These are phyloP conservation scores for Cydia amplana DNA, from an alignment of 1,140 invertebrate genomes.

Conservation along the genomic window DNA sequence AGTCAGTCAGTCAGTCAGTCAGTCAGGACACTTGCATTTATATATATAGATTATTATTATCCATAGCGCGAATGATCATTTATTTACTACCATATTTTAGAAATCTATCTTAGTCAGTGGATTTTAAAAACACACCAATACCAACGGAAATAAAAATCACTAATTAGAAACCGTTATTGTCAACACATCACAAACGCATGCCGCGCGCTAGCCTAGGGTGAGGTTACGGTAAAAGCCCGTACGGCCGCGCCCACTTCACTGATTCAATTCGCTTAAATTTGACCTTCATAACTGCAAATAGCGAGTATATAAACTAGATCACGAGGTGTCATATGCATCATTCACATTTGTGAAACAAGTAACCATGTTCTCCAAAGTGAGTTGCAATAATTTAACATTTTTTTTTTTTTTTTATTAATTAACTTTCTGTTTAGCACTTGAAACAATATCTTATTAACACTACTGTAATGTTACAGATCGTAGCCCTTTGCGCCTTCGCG, in stretches of 20 bases:
- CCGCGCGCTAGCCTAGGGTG: not conserved
- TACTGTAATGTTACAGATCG: slow-evolving; percentile 42
- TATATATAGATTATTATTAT: no score
- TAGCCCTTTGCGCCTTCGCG: slow-evolving; percentile 59
- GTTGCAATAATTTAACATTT: not conserved
- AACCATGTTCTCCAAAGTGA: slow-evolving; percentile 31
- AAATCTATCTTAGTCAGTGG: no score
- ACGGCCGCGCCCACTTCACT: not conserved
- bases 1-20: no score
- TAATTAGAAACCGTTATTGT: not conserved
- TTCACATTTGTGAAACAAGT: slow-evolving; percentile 7
- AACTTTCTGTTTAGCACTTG: not conserved
- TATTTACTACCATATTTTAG: no score
- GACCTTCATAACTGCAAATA: slow-evolving; percentile 10
- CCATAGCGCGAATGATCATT: no score
- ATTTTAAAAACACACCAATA: no score
- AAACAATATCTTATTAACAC: not conserved
- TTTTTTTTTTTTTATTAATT: not conserved
- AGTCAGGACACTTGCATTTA: no score
- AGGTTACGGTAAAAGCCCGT: not conserved
- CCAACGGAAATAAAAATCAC: no score
- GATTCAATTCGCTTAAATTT: not conserved
- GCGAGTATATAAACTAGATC: slow-evolving; percentile 21
- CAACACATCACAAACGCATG: not conserved
- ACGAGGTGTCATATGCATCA: not conserved